These are phyloP conservation scores for Dione juno DNA, from an alignment of 2,888 invertebrate species.

Conservation along the genomic window DNA sequence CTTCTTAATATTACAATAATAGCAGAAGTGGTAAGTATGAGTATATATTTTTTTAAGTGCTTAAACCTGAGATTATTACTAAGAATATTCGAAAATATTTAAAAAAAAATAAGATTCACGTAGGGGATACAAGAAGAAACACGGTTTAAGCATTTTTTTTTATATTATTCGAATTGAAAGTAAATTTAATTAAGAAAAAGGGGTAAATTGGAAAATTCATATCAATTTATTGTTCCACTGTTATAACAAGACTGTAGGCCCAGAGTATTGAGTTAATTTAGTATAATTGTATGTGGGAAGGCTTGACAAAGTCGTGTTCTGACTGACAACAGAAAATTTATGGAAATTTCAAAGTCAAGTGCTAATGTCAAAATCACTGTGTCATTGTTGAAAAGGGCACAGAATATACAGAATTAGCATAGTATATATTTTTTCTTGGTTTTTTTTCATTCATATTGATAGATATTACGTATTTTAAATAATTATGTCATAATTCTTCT, in stretches of 20 bases:
- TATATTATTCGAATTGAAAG: not conserved
- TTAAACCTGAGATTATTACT: not conserved
- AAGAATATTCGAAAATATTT: no score
- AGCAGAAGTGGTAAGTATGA: not conserved
- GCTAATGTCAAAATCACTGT: constrained; percentile 8
- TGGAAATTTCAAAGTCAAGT: not conserved
- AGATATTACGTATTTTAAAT: no score
- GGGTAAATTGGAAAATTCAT: not conserved
- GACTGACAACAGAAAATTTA: constrained; percentile 16
- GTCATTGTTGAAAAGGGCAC: not conserved
- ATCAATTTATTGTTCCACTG: constrained; percentile 11
- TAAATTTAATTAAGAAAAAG: not conserved
- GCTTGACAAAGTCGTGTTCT: constrained; percentile 2
- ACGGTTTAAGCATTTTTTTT: not conserved
- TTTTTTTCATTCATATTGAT: no score
- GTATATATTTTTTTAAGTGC: not conserved
- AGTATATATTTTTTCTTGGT: not conserved
- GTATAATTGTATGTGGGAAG: not conserved
- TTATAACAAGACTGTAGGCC: not conserved
- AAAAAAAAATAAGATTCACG: no score
- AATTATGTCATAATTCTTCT: no score
- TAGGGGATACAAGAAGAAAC: no score
- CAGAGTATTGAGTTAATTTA: not conserved
- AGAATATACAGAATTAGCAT: not conserved
- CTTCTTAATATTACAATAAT: not conserved